Evolutionary conservation across 2,888 invertebrate genomes (phyloP).

Genomic region (Hyposoter didymator): DNA sequence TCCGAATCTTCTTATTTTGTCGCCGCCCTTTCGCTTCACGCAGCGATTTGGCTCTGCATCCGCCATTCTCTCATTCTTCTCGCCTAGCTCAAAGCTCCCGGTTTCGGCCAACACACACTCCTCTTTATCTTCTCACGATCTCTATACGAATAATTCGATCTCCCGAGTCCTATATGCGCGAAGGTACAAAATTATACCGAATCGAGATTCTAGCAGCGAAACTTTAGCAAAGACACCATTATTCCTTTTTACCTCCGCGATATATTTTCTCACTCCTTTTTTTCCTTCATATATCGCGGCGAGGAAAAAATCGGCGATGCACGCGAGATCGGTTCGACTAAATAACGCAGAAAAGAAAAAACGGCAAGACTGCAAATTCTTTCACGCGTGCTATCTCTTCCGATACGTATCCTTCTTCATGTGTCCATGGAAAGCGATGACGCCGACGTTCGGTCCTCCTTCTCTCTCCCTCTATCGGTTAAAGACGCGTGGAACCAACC

Average conservation of each 20-base stretch:
- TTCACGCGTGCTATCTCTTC: slow-evolving; percentile 40
- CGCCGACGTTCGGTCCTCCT: slow-evolving; percentile 53
- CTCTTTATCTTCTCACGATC: slow-evolving; percentile 43
- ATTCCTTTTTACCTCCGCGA: background rate
- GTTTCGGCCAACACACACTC: background rate
- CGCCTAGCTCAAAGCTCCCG: slow-evolving; percentile 13
- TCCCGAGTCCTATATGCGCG: slow-evolving; percentile 23
- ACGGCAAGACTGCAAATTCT: slow-evolving; percentile 47
- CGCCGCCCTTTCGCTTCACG: slow-evolving; percentile 22
- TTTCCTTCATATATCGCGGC: background rate
- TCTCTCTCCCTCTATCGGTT: slow-evolving; percentile 31
- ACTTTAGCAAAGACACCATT: background rate
- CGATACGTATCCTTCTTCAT: slow-evolving; percentile 34
- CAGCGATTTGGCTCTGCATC: slow-evolving; percentile 20
- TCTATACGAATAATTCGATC: slow-evolving; percentile 26
- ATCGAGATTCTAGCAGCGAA: slow-evolving; percentile 3
- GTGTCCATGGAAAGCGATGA: slow-evolving; percentile 65
- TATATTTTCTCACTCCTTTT: slow-evolving; percentile 9
- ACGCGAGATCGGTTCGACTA: slow-evolving; percentile 15
- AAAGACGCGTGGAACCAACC: slow-evolving; percentile 57
- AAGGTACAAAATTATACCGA: slow-evolving; percentile 45
- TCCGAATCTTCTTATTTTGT: background rate
- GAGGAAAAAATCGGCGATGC: slow-evolving; percentile 3
- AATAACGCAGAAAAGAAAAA: slow-evolving; percentile 31
- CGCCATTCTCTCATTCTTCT: background rate